A percentile compares a stretch with the other conserved stretches of the same genome.
phyloP scores from a whole-genome alignment of 2,888 invertebrate species.

The Tupiocoris notatus region DNA sequence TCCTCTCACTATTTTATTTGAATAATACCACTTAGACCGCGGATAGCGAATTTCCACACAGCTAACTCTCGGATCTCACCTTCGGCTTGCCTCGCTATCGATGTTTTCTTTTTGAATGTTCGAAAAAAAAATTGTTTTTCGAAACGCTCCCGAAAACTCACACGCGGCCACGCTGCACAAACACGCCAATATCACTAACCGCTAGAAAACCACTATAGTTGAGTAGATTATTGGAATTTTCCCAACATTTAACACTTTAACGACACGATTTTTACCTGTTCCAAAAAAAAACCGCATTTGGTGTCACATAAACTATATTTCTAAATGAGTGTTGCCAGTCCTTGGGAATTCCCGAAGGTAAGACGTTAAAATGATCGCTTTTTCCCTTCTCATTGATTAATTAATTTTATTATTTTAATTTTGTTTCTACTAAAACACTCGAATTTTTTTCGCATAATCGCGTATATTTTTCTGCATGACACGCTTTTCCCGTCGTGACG shows the following conservation, averaged over 20 bases:
- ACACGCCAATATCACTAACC: neutral
- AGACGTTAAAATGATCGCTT: too few relatives aligned
- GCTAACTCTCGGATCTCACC: neutral
- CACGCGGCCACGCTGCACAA: neutral
- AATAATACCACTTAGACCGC: neutral
- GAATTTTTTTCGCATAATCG: too few relatives aligned
- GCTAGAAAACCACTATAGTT: neutral
- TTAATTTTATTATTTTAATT: too few relatives aligned
- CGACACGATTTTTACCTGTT: neutral
- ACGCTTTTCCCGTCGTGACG: neutral
- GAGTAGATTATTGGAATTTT: neutral
- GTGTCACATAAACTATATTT: conserved; percentile 1
- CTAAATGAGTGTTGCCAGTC: conserved; percentile 43
- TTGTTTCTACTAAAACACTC: too few relatives aligned
- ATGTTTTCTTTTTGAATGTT: neutral
- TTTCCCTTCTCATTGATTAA: too few relatives aligned
- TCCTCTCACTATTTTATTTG: conserved; percentile 38
- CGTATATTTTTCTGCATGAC: conserved; percentile 1
- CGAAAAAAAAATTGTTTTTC: neutral
- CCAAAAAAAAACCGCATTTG: neutral
- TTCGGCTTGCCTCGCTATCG: neutral
- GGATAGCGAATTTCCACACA: neutral
- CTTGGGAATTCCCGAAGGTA: conserved; percentile 3
- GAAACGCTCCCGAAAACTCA: neutral
- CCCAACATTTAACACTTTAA: neutral